A percentile compares a stretch with the other conserved stretches of the same genome.
phyloP scores from a whole-genome alignment of 2,888 invertebrate species.

The Pterostichus niger region DNA sequence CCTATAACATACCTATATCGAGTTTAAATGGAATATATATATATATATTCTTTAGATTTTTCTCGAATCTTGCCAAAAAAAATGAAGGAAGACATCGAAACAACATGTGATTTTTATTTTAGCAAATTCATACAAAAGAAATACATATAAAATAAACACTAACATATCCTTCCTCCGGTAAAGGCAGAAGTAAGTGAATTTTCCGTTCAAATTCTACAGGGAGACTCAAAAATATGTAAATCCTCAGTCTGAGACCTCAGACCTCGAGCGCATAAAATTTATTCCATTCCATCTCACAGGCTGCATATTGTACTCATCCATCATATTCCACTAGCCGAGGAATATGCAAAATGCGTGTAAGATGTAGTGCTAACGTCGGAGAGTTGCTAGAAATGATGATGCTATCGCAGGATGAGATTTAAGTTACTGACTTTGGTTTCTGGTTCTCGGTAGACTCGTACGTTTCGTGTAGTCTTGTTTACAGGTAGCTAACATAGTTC shows the following conservation, averaged over 20 bases:
- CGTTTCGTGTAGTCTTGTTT: neutral
- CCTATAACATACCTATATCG: too few relatives aligned
- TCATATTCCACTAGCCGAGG: neutral
- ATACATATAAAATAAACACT: conserved; percentile 38
- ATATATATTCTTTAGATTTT: too few relatives aligned
- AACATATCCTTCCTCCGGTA: conserved; percentile 13
- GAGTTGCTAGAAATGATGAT: neutral
- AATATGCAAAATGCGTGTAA: neutral
- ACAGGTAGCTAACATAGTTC: conserved; percentile 8
- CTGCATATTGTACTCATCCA: conserved; percentile 48
- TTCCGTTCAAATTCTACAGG: conserved; percentile 14
- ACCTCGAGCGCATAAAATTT: conserved; percentile 10
- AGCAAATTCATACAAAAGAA: neutral
- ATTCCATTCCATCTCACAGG: conserved; percentile 15
- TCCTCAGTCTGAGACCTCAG: conserved; percentile 20
- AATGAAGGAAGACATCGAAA: too few relatives aligned
- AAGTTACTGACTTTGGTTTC: neutral
- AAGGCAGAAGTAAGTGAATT: conserved; percentile 1
- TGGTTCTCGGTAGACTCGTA: neutral
- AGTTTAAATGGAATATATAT: too few relatives aligned
- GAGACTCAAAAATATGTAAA: conserved; percentile 24
- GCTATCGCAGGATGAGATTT: neutral
- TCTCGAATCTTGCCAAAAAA: too few relatives aligned
- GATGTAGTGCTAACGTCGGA: neutral
- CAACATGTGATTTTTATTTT: too few relatives aligned